Conservation (phyloP, 1,140 invertebrate species). For the Dreissena rostriformis region DNA sequence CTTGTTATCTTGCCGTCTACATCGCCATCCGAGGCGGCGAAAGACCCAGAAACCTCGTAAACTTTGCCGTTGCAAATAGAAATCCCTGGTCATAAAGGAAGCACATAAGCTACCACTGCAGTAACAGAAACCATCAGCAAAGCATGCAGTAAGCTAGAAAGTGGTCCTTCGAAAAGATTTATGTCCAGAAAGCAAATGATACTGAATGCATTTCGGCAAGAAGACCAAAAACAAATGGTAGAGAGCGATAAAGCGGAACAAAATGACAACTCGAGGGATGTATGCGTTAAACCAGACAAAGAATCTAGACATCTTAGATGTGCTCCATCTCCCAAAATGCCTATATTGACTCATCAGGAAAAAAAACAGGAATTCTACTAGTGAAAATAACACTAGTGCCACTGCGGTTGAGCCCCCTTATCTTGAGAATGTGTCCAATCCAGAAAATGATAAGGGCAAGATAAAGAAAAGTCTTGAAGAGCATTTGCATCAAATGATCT, state of each 20-base stretch:
- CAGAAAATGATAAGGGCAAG: conserved; percentile 17
- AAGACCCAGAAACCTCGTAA: conserved; percentile 8
- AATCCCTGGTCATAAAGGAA: conserved; percentile 51
- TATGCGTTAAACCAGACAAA: conserved; percentile 8
- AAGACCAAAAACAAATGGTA: conserved; percentile 55
- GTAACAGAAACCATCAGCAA: neutral
- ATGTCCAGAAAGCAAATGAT: conserved; percentile 61
- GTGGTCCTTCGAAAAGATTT: conserved; percentile 28
- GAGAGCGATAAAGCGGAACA: conserved; percentile 48
- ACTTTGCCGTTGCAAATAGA: conserved; percentile 53
- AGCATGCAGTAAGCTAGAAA: neutral
- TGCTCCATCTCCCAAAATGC: conserved; percentile 60
- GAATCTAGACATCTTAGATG: conserved; percentile 16
- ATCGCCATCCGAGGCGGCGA: too few relatives aligned
- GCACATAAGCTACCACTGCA: neutral
- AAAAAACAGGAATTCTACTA: conserved; percentile 39
- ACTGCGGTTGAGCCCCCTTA: conserved; percentile 50
- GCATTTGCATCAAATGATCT: conserved; percentile 51
- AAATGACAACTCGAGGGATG: conserved; percentile 44
- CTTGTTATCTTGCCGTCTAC: too few relatives aligned
- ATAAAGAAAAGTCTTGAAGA: conserved; percentile 46
- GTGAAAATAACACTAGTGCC: conserved; percentile 10
- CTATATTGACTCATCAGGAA: conserved; percentile 61
- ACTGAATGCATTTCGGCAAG: conserved; percentile 55
- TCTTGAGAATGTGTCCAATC: conserved; percentile 45